phyloP scores from a whole-genome alignment of 2,888 invertebrate genomes.

The Ariolimax columbianus region DNA sequence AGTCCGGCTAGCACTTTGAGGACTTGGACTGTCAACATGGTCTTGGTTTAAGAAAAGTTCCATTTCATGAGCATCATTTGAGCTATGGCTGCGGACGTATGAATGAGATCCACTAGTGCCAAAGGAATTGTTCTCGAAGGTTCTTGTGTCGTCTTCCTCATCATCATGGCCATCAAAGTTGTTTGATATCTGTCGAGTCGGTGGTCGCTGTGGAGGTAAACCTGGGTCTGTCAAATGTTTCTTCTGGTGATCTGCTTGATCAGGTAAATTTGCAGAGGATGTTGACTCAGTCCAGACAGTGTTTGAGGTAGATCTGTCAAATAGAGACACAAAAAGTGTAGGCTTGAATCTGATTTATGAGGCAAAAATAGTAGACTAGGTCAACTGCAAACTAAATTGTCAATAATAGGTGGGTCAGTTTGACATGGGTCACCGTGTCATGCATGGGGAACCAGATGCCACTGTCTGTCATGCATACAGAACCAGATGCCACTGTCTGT shows the following conservation, averaged over 20 bases:
- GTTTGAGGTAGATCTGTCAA: constrained; percentile 18
- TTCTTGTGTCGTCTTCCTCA: constrained; percentile 54
- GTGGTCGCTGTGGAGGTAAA: constrained; percentile 1
- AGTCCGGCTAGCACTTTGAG: background rate
- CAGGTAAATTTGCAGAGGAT: background rate
- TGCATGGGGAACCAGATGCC: no score
- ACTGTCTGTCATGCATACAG: no score
- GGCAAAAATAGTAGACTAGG: no score
- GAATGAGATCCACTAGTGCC: constrained; percentile 27
- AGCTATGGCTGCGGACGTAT: constrained; percentile 29
- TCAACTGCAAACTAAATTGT: no score
- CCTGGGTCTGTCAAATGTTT: background rate
- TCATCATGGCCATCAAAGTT: constrained; percentile 28
- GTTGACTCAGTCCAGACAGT: constrained; percentile 16
- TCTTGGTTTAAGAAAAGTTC: constrained; percentile 10
- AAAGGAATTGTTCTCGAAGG: constrained; percentile 30
- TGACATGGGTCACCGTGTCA: no score
- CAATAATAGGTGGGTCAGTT: no score
- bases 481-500: no score
- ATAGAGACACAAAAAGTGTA: background rate
- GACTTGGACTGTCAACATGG: background rate
- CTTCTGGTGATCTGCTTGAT: background rate
- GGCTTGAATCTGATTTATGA: no score
- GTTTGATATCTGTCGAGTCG: background rate
- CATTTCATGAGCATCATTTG: constrained; percentile 32